Conservation (phyloP, 2,113 vertebrate genomes). For the Damaliscus lunatus region DNA sequence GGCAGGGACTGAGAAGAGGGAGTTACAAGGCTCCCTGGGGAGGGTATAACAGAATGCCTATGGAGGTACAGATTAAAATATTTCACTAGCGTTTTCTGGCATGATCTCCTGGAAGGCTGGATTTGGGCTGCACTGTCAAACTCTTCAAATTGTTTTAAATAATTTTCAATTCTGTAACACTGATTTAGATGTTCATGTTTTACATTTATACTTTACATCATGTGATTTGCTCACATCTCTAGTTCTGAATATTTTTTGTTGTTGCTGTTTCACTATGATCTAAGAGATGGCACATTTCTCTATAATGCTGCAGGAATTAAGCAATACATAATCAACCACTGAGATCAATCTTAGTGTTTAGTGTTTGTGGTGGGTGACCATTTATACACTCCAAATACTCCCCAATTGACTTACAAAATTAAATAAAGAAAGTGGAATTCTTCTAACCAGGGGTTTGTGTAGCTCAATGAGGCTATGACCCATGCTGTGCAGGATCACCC, state of each 20-base stretch:
- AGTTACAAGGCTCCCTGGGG: background rate
- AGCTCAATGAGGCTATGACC: background rate
- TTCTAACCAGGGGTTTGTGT: background rate
- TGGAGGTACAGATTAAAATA: background rate
- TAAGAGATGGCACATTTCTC: background rate
- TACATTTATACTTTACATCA: background rate
- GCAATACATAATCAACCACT: background rate
- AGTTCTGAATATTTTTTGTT: background rate
- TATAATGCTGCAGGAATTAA: background rate
- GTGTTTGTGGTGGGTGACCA: background rate
- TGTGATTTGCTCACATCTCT: background rate
- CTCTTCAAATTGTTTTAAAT: background rate
- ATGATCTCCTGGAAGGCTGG: background rate
- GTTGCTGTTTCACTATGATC: background rate
- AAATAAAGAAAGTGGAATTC: constrained; percentile 6
- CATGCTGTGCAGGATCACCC: background rate
- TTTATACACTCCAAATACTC: background rate
- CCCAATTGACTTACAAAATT: background rate
- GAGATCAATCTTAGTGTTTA: background rate
- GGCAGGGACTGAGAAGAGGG: background rate
- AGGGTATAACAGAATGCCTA: background rate
- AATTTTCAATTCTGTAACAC: background rate
- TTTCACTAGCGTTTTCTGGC: background rate
- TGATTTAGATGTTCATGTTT: background rate
- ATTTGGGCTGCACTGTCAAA: background rate